A percentile compares a stretch with the other conserved stretches of the same genome.
These are phyloP conservation scores for Speoplatyrhinus poulsoni DNA, from an alignment of 2,113 vertebrate genomes.

Conservation along the genomic window DNA sequence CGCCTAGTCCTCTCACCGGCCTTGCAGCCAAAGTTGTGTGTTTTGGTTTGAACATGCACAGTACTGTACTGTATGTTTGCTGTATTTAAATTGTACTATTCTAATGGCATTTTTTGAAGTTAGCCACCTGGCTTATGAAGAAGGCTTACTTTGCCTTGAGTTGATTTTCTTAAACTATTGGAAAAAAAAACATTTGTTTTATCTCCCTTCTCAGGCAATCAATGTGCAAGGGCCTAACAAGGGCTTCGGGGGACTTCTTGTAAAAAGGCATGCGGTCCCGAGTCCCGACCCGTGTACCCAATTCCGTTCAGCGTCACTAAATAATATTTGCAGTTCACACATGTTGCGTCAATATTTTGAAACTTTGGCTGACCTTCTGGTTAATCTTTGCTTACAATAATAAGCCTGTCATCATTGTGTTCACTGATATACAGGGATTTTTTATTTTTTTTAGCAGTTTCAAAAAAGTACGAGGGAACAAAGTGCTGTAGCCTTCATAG, in stretches of 20 bases:
- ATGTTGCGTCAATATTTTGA: constrained; percentile 11
- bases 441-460: no score
- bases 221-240: constrained; percentile 60
- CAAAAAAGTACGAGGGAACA: no score
- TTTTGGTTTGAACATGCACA: constrained; percentile 54
- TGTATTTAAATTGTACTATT: constrained; percentile 42
- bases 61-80: constrained; percentile 49
- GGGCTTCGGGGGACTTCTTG: constrained; percentile 39
- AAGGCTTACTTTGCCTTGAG: constrained; percentile 59
- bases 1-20: neutral
- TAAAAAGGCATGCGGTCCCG: constrained; percentile 32
- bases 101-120: constrained; percentile 50
- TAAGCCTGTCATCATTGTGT: neutral
- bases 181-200: constrained; percentile 39
- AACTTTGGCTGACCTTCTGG: neutral
- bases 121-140: constrained; percentile 49
- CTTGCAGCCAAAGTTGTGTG: constrained; percentile 53
- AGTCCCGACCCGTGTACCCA: constrained; percentile 4
- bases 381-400: constrained; percentile 14
- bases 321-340: constrained; percentile 9
- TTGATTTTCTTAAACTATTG: constrained; percentile 43
- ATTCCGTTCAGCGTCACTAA: constrained; percentile 5
- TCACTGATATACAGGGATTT: no score
- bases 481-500: no score
- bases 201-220: constrained; percentile 63